phyloP scores from a whole-genome alignment of 2,113 vertebrate species.

The Scomber colias region DNA sequence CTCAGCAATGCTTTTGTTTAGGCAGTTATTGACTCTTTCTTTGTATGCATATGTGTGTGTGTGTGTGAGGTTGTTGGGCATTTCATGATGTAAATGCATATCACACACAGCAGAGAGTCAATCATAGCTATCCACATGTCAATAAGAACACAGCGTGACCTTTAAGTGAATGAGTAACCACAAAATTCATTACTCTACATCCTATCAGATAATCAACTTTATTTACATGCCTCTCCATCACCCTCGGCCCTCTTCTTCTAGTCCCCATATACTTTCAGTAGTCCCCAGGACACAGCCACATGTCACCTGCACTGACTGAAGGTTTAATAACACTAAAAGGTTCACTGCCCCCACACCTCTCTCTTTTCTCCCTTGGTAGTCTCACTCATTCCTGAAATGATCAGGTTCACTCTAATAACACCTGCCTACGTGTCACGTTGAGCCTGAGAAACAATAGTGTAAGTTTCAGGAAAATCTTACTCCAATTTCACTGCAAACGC shows the following conservation, averaged over 20 bases:
- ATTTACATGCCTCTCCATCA: slow-evolving; percentile 60
- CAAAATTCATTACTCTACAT: slow-evolving; percentile 64
- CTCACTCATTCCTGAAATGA: slow-evolving; percentile 68
- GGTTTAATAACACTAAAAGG: slow-evolving; percentile 82
- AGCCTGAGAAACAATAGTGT: slow-evolving; percentile 18
- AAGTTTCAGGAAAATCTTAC: background rate
- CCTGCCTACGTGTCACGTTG: slow-evolving; percentile 28
- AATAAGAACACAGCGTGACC: slow-evolving; percentile 38
- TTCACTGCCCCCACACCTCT: slow-evolving; percentile 46
- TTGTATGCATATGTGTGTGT: slow-evolving; percentile 3
- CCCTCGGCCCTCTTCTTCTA: slow-evolving; percentile 26
- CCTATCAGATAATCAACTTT: slow-evolving; percentile 67
- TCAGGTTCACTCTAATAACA: slow-evolving; percentile 55
- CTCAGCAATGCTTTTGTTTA: slow-evolving; percentile 67
- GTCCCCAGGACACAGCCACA: slow-evolving; percentile 33
- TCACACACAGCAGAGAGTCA: slow-evolving; percentile 33
- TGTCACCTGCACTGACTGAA: slow-evolving; percentile 48
- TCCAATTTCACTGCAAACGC: background rate
- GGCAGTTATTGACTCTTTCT: slow-evolving; percentile 46
- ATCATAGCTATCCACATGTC: slow-evolving; percentile 37
- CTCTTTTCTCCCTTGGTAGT: slow-evolving; percentile 47
- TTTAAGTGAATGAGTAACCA: slow-evolving; percentile 73
- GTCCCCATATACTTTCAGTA: slow-evolving; percentile 1
- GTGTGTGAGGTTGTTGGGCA: background rate
- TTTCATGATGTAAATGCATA: slow-evolving; percentile 28